These are phyloP conservation scores for Andrena hattorfiana DNA, from an alignment of 2,888 invertebrate genomes.

Conservation along the genomic window DNA sequence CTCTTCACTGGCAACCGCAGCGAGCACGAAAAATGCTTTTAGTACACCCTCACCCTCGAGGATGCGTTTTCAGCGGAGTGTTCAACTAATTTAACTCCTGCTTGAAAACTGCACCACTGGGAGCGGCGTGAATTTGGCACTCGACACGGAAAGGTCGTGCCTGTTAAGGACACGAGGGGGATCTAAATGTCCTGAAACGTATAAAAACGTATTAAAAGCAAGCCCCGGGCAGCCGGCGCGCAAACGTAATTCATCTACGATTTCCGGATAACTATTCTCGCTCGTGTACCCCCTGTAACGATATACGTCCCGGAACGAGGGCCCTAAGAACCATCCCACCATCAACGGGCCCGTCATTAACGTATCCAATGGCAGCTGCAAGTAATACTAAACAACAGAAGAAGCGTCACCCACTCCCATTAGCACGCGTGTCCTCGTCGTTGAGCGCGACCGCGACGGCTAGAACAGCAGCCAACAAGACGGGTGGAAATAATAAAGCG, in stretches of 20 bases:
- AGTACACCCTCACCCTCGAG: background rate
- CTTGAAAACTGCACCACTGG: slow-evolving; percentile 8
- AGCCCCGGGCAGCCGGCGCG: background rate
- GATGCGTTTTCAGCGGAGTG: slow-evolving; percentile 19
- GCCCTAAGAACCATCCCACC: background rate
- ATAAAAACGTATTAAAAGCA: slow-evolving; percentile 1
- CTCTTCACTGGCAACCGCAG: background rate
- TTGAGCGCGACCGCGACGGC: slow-evolving; percentile 1
- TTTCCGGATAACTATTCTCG: background rate
- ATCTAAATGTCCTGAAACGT: background rate
- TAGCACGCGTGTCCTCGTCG: slow-evolving; percentile 9
- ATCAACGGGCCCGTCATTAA: background rate
- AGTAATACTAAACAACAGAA: background rate
- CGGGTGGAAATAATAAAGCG: slow-evolving; percentile 23
- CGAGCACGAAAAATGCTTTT: slow-evolving; percentile 8
- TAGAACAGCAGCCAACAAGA: background rate
- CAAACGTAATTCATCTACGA: slow-evolving; percentile 5
- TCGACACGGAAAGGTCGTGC: slow-evolving; percentile 20
- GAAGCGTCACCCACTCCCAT: background rate
- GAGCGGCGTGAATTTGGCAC: slow-evolving; percentile 22
- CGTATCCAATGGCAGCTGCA: background rate
- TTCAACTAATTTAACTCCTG: slow-evolving; percentile 26
- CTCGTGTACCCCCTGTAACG: too few species aligned
- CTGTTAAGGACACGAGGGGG: slow-evolving; percentile 5
- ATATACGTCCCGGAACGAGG: too few species aligned